Evolutionary conservation across 2,888 invertebrate genomes (phyloP).

Genomic region (Deroplatys truncata): DNA sequence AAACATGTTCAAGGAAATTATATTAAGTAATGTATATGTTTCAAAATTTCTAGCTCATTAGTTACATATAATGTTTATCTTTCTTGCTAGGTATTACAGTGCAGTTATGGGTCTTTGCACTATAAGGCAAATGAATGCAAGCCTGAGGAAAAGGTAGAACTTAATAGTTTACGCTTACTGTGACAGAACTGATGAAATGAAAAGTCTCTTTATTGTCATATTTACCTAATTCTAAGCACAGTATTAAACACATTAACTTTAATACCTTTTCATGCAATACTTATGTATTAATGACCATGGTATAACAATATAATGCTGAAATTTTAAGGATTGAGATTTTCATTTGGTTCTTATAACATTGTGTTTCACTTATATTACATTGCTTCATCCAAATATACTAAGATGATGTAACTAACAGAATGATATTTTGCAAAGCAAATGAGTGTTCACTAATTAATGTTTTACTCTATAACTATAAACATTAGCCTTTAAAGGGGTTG

Average conservation of each 20-base stretch:
- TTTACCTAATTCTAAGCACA: not conserved
- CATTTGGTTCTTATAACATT: too few relatives aligned
- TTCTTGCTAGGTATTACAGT: not conserved
- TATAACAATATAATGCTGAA: not conserved
- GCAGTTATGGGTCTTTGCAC: not conserved
- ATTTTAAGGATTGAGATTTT: too few relatives aligned
- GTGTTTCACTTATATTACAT: not conserved
- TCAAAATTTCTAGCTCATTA: too few relatives aligned
- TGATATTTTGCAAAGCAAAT: too few relatives aligned
- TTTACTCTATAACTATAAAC: too few relatives aligned
- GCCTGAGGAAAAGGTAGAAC: not conserved
- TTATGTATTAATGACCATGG: not conserved
- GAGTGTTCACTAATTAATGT: too few relatives aligned
- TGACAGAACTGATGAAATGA: not conserved
- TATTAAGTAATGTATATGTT: not conserved
- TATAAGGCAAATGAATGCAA: not conserved
- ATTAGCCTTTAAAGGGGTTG: too few relatives aligned
- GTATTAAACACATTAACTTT: not conserved
- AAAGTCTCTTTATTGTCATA: not conserved
- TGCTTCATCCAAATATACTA: not conserved
- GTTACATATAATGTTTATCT: not conserved
- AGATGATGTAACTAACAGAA: too few relatives aligned
- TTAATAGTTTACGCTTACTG: not conserved
- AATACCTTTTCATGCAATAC: not conserved
- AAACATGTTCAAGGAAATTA: not conserved